Conservation (phyloP, 2,113 vertebrate genomes). For the Girardinichthys multiradiatus region DNA sequence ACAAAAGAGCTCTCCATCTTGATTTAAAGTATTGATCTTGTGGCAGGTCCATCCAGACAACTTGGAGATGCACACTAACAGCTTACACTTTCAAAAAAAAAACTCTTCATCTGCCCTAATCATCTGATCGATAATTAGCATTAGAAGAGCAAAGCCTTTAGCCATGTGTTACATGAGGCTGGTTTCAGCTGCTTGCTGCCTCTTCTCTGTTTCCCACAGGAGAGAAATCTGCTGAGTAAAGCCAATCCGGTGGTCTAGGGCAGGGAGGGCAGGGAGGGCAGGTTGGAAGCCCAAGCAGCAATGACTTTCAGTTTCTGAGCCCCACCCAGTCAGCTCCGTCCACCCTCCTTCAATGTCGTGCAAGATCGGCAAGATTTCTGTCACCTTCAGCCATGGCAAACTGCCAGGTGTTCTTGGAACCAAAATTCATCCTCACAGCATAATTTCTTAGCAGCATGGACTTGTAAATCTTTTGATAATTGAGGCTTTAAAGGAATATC, state of each 20-base stretch:
- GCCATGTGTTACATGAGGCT: conserved; percentile 85
- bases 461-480: conserved; percentile 82
- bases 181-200: conserved; percentile 72
- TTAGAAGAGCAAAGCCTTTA: conserved; percentile 85
- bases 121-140: conserved; percentile 95
- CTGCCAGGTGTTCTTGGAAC: conserved; percentile 80
- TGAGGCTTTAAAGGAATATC: conserved; percentile 74
- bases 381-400: conserved; percentile 85
- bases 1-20: conserved; percentile 90
- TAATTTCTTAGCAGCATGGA: conserved; percentile 75
- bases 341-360: conserved; percentile 79
- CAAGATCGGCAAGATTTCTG: conserved; percentile 86
- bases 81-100: conserved; percentile 82
- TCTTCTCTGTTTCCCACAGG: conserved; percentile 79
- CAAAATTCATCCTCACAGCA: conserved; percentile 81
- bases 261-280: conserved; percentile 83
- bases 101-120: conserved; percentile 97
- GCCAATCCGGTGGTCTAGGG: conserved; percentile 86
- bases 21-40: conserved; percentile 97
- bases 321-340: conserved; percentile 58
- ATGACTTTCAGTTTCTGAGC: conserved; percentile 79
- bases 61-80: conserved; percentile 90
- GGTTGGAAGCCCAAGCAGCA: conserved; percentile 78
- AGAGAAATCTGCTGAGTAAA: conserved; percentile 96
- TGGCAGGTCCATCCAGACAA: conserved; percentile 72